phyloP scores from a whole-genome alignment of 2,113 vertebrate genomes.

The Cyanoramphus novaezelandiae region DNA sequence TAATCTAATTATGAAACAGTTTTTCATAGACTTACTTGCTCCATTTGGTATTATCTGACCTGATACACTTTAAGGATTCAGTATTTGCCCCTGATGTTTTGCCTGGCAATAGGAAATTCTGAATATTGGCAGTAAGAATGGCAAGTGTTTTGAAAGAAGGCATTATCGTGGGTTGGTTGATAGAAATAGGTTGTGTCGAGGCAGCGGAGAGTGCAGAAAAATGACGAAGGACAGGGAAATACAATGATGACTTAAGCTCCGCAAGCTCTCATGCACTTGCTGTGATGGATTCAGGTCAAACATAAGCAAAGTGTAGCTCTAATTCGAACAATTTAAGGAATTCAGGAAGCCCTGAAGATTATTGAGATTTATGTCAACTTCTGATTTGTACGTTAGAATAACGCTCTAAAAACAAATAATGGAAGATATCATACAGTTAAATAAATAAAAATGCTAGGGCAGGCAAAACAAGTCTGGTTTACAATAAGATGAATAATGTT shows the following conservation, averaged over 20 bases:
- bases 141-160: background rate
- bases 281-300: constrained; percentile 29
- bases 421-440: background rate
- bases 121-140: background rate
- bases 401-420: constrained; percentile 21
- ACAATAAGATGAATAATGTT: background rate
- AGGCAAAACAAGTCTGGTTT: background rate
- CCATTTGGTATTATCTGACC: background rate
- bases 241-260: constrained; percentile 22
- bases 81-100: background rate
- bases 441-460: background rate
- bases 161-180: background rate
- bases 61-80: background rate
- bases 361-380: background rate
- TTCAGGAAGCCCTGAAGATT: constrained; percentile 14
- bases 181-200: background rate
- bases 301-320: constrained; percentile 17
- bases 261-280: constrained; percentile 11
- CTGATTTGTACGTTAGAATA: background rate
- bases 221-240: background rate
- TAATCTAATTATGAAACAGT: background rate
- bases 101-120: background rate
- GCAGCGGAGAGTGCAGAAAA: background rate
- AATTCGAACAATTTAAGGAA: background rate
- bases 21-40: background rate